Evolutionary conservation across 2,888 invertebrate genomes (phyloP).

Genomic region (Dasypogon diadema): DNA sequence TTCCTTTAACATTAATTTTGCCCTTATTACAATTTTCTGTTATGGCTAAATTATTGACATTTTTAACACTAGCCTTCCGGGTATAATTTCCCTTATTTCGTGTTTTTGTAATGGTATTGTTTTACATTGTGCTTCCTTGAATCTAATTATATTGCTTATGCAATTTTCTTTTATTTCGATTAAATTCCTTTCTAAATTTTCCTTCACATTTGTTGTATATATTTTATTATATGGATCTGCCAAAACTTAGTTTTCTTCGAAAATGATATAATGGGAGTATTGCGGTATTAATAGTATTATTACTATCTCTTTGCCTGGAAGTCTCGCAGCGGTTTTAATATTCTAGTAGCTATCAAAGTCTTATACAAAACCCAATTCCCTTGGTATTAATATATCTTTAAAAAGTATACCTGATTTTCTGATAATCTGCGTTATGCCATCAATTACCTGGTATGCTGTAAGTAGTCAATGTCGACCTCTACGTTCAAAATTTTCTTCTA

Average conservation of each 20-base stretch:
- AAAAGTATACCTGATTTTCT: not conserved
- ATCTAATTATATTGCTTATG: not conserved
- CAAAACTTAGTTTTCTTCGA: not conserved
- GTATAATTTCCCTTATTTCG: not conserved
- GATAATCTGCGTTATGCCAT: not conserved
- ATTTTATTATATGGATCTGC: not conserved
- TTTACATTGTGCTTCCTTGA: not conserved
- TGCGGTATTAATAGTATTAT: slow-evolving; percentile 2
- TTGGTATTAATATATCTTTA: not conserved
- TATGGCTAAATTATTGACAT: slow-evolving; percentile 7
- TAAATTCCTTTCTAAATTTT: not conserved
- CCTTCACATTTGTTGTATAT: not conserved
- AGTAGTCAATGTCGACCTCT: slow-evolving; percentile 2
- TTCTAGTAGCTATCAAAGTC: slow-evolving; percentile 8
- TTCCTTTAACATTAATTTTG: not conserved
- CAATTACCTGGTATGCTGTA: not conserved
- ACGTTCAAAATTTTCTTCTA: slow-evolving; percentile 6
- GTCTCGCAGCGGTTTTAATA: not conserved
- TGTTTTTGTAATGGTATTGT: not conserved
- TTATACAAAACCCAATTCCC: not conserved
- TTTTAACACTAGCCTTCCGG: not conserved
- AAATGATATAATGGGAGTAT: not conserved
- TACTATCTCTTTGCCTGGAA: not conserved
- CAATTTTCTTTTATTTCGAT: not conserved
- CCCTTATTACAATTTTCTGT: slow-evolving; percentile 7